Percentiles rank a stretch among this genome's conserved stretches.
Evolutionary conservation across 1,140 invertebrate species (phyloP).

Genomic region (Dolichoris vasculosae): DNA sequence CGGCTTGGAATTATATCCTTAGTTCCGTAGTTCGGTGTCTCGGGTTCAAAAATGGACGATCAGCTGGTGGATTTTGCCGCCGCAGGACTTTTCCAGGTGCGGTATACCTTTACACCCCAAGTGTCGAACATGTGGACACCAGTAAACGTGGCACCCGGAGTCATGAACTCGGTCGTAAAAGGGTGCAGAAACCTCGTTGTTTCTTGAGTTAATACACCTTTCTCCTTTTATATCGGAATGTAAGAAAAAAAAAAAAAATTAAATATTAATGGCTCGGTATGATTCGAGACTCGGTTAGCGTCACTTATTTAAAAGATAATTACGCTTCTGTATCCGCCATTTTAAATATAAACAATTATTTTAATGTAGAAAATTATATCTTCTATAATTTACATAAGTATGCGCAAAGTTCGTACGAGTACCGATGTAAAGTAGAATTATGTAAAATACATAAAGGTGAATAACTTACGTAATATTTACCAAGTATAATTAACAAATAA

Average conservation of each 20-base stretch:
- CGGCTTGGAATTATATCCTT: too few relatives aligned
- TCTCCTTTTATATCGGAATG: not conserved
- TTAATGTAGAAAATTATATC: not conserved
- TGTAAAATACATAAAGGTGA: conserved; percentile 6
- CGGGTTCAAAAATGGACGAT: not conserved
- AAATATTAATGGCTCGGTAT: not conserved
- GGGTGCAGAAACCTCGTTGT: not conserved
- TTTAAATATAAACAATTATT: not conserved
- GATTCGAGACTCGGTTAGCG: not conserved
- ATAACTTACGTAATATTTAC: conserved; percentile 16
- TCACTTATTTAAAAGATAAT: not conserved
- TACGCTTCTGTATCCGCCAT: not conserved
- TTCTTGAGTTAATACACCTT: not conserved
- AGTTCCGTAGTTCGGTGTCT: too few relatives aligned
- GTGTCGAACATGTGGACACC: conserved; percentile 33
- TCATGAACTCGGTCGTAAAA: not conserved
- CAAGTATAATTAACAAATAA: not conserved
- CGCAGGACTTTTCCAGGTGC: conserved; percentile 34
- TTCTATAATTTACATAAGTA: not conserved
- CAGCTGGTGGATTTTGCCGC: conserved; percentile 20
- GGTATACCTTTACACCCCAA: not conserved
- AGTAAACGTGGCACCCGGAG: not conserved
- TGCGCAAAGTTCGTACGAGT: not conserved
- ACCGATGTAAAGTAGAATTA: not conserved
- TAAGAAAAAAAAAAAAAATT: not conserved